Base-by-base conservation (phyloP, 2,113 vertebrate genomes). In the Eclectus roratus region DNA sequence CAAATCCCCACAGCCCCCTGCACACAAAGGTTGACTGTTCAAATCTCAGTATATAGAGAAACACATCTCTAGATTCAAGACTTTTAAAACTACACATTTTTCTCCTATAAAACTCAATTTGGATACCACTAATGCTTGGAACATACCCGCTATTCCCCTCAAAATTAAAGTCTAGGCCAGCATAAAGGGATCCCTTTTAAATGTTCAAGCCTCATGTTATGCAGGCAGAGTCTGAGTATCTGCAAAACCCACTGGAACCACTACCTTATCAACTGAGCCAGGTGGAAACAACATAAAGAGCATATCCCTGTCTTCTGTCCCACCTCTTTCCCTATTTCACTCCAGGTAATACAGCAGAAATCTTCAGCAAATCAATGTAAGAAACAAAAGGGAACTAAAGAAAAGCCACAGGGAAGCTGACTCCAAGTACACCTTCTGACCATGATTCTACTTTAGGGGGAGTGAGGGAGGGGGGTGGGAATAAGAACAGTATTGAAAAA, bases 1-100 rank as follows among this genome's bases (percentile, higher is more conserved):
- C 13, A 71, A 77, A 89, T 46, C 11, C 7, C 23, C 18, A 12
- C 9, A 77, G 28, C 2, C 3, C 16, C 10, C 20, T 27, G 16
- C 21, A 72, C 0, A 1, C 25, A 16, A 46, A 86, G 6, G 2
- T 0, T 16, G 11, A n/a, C 43, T 16, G 11, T 21, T 20, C 27
- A 80, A 44, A 64, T 7, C 4, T 28, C 50, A n/a, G 5, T 15
- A 35, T 1, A 19, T 1, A 37, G 3, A 25, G 3, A 63, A 7
- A 89, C 6, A 50, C 2, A 43, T 13, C 5, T 53, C 17, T 50
- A 56, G 6, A 66, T 23, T 39, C 33, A 66, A 18, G 13, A 61
- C 4, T 27, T n/a, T 31, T 21, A 68, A 74, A 88, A 63, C 2
- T 10, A 37, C 4, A 31, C 4, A 3, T 33, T 35, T 43, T 24